Evolutionary conservation across 2,797 vertebrate genomes (phyloP).

Genomic region (Gephyroberyx darwinii): DNA sequence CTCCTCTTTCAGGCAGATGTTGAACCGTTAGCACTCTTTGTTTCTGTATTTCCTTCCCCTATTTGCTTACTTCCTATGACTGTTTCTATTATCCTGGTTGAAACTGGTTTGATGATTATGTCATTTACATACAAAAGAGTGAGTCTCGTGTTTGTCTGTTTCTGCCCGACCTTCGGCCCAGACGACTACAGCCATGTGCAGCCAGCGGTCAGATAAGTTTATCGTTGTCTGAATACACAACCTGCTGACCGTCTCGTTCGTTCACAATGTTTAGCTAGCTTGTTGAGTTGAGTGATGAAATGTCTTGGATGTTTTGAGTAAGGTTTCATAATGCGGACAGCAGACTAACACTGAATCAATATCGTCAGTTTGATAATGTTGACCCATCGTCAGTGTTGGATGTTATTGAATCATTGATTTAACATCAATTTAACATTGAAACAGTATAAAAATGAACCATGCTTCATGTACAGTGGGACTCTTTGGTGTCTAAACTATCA

Average conservation of each 20-base stretch:
- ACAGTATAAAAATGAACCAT: no score
- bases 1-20: neutral
- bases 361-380: no score
- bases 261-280: neutral
- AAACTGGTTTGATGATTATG: neutral
- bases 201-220: conserved; percentile 24
- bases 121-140: neutral
- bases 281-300: no score
- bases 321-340: no score
- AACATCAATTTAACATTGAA: no score
- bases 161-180: conserved; percentile 33
- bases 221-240: conserved; percentile 24
- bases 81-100: neutral
- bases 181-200: conserved; percentile 12
- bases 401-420: no score
- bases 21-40: neutral
- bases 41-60: neutral
- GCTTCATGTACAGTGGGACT: no score
- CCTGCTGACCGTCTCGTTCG: neutral
- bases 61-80: neutral
- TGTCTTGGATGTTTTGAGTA: neutral
- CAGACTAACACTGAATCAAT: no score
- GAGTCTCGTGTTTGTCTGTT: neutral
- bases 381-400: no score
- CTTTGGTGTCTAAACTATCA: no score